These are phyloP conservation scores for Nomada ruficornis DNA, from an alignment of 2,888 invertebrate genomes.

Conservation along the genomic window DNA sequence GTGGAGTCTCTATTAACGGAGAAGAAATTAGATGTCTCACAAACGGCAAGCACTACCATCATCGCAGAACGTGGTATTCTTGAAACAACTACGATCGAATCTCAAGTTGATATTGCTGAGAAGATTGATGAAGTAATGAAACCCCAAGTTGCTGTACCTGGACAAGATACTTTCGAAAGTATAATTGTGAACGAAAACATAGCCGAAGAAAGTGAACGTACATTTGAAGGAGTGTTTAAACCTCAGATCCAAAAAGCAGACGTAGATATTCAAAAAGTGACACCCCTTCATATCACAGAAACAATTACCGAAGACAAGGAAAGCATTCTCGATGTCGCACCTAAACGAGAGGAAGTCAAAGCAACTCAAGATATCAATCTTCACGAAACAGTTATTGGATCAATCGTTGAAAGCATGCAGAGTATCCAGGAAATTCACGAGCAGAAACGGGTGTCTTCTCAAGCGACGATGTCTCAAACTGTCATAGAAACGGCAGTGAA, in stretches of 20 bases:
- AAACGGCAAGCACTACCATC: constrained; percentile 77
- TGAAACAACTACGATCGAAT: constrained; percentile 78
- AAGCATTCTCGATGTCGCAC: constrained; percentile 69
- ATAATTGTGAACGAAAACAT: constrained; percentile 86
- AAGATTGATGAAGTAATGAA: constrained; percentile 70
- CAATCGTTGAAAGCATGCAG: constrained; percentile 74
- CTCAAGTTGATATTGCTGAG: constrained; percentile 78
- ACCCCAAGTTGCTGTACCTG: constrained; percentile 84
- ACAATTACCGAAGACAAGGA: constrained; percentile 82
- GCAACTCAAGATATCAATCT: constrained; percentile 71
- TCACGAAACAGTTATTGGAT: constrained; percentile 72
- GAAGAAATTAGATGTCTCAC: constrained; percentile 76
- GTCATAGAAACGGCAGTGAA: constrained; percentile 72
- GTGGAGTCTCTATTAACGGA: constrained; percentile 86
- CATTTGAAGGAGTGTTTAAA: constrained; percentile 81
- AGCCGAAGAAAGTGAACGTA: constrained; percentile 83
- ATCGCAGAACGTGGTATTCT: constrained; percentile 74
- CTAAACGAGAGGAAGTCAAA: constrained; percentile 59
- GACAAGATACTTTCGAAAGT: constrained; percentile 85
- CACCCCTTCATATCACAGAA: constrained; percentile 81
- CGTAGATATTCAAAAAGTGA: constrained; percentile 83
- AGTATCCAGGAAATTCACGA: constrained; percentile 72
- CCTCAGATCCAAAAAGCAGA: constrained; percentile 83
- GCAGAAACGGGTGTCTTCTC: constrained; percentile 70
- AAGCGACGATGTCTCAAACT: constrained; percentile 73